Evolutionary conservation across 2,797 vertebrate genomes (phyloP).

Genomic region (Morus bassanus): DNA sequence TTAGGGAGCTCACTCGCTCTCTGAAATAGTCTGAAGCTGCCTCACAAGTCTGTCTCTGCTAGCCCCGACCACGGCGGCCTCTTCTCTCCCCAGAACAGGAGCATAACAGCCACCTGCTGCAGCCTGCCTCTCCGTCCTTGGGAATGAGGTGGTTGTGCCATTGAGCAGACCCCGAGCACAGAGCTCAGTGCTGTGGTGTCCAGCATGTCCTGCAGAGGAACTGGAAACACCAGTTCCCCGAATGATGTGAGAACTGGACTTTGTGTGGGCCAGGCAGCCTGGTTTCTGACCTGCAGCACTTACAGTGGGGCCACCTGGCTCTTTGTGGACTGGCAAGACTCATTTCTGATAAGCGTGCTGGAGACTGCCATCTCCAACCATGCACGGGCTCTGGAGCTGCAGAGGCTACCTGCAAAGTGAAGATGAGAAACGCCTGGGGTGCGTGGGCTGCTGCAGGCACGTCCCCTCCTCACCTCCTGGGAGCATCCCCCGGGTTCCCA

Average conservation of each 20-base stretch:
- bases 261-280: background rate
- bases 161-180: too few relatives aligned
- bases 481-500: background rate
- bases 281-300: fast-evolving
- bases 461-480: background rate
- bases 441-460: background rate
- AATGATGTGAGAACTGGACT: fast-evolving
- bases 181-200: background rate
- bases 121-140: background rate
- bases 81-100: too few relatives aligned
- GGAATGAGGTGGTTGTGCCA: too few relatives aligned
- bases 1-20: fast-evolving
- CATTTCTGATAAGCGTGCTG: fast-evolving
- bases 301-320: fast-evolving
- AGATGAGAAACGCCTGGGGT: background rate
- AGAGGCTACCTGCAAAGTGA: background rate
- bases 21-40: background rate
- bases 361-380: fast-evolving
- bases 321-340: background rate
- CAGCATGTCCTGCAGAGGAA: background rate
- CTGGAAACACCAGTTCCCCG: background rate
- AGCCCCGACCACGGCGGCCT: background rate
- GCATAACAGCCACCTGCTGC: fast-evolving
- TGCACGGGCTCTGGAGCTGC: background rate
- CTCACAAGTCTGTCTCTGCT: background rate